Percentiles rank a stretch among this genome's conserved stretches.
phyloP scores from a whole-genome alignment of 2,113 vertebrate genomes.

The Turdus rufiventris region DNA sequence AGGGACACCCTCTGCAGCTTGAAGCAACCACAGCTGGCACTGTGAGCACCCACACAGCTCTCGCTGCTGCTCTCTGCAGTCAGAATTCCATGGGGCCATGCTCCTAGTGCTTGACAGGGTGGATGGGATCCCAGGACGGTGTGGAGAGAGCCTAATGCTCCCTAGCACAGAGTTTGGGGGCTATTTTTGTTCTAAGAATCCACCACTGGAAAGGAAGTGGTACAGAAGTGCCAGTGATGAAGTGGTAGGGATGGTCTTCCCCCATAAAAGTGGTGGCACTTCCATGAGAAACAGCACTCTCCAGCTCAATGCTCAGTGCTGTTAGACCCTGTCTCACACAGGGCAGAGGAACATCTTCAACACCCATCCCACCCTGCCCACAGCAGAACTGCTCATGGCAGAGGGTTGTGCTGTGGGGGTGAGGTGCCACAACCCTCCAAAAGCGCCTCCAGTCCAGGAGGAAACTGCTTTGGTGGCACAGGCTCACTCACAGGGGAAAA shows the following conservation, averaged over 20 bases:
- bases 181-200: not conserved
- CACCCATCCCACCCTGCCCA: not conserved
- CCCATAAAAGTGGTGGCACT: not conserved
- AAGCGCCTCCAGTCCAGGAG: too few relatives aligned
- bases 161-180: rapidly evolving
- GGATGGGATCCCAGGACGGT: not conserved
- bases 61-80: not conserved
- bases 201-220: not conserved
- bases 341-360: not conserved
- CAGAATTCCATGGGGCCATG: not conserved
- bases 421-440: too few relatives aligned
- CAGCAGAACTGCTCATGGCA: not conserved
- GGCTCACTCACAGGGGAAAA: too few relatives aligned
- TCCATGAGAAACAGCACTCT: not conserved
- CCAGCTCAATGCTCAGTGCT: not conserved
- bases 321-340: not conserved
- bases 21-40: not conserved
- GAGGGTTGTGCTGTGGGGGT: not conserved
- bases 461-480: too few relatives aligned
- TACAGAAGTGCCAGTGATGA: not conserved
- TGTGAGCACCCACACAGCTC: not conserved
- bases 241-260: not conserved
- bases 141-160: not conserved
- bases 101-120: not conserved
- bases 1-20: not conserved